Evolutionary conservation across 2,888 invertebrate species (phyloP).

Genomic region (Calameuta pallipes): DNA sequence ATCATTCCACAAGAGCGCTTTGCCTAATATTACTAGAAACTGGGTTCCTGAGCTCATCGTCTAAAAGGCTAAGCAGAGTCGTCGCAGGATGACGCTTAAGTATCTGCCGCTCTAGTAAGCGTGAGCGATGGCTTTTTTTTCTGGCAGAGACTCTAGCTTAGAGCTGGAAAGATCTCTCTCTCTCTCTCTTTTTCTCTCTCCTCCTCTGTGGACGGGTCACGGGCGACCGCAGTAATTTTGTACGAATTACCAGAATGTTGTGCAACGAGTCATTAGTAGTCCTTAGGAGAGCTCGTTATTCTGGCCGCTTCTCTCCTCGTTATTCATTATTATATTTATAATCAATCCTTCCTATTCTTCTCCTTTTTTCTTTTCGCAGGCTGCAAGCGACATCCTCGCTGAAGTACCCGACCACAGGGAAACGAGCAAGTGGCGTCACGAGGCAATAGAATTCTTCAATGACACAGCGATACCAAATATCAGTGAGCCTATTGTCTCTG

Average conservation of each 20-base stretch:
- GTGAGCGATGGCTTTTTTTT: not conserved
- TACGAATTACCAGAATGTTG: not conserved
- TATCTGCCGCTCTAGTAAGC: not conserved
- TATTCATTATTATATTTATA: not conserved
- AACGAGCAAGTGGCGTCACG: not conserved
- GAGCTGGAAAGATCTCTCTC: not conserved
- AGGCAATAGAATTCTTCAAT: not conserved
- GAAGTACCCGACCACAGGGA: not conserved
- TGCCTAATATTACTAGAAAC: not conserved
- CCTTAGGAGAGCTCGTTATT: not conserved
- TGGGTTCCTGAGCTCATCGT: not conserved
- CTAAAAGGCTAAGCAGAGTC: not conserved
- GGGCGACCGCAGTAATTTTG: not conserved
- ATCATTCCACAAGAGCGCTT: not conserved
- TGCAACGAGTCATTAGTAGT: not conserved
- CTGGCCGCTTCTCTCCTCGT: not conserved
- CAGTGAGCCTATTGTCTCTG: slow-evolving; percentile 35
- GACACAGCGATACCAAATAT: slow-evolving; percentile 39
- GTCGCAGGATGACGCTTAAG: not conserved
- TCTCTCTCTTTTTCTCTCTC: no score
- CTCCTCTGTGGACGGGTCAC: not conserved
- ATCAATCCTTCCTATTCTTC: slow-evolving; percentile 7
- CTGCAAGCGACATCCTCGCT: not conserved
- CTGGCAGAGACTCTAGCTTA: not conserved
- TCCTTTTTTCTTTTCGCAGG: slow-evolving; percentile 15